phyloP scores from a whole-genome alignment of 2,797 vertebrate genomes.

The Brachymystax lenok region DNA sequence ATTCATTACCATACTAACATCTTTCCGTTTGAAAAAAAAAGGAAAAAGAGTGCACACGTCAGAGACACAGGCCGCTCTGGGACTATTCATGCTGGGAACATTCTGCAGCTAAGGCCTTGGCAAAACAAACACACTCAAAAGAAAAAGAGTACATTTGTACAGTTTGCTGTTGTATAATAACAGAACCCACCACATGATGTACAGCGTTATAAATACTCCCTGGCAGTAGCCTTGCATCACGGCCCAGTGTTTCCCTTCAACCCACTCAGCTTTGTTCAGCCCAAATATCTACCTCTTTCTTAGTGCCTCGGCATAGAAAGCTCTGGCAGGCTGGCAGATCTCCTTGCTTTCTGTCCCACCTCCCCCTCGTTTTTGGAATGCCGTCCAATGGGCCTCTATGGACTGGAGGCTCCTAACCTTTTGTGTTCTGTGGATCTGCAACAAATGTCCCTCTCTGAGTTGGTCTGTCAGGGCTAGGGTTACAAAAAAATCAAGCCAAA shows the following conservation, averaged over 20 bases:
- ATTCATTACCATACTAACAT: not conserved
- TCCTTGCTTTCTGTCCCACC: not conserved
- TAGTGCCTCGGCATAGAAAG: slow-evolving; percentile 16
- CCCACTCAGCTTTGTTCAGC: slow-evolving; percentile 36
- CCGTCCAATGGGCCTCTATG: not conserved
- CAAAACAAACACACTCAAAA: not conserved
- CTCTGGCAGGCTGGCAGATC: slow-evolving; percentile 16
- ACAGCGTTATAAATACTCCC: slow-evolving; percentile 36
- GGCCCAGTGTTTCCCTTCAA: slow-evolving; percentile 40
- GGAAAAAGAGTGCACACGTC: not conserved
- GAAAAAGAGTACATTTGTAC: slow-evolving; percentile 15
- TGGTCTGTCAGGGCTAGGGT: not conserved
- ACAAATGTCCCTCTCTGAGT: not conserved
- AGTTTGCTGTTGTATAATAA: slow-evolving; percentile 34
- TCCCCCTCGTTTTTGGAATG: not conserved
- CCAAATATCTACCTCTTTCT: slow-evolving; percentile 19
- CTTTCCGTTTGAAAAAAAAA: not conserved
- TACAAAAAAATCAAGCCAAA: too few species aligned
- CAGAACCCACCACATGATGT: slow-evolving; percentile 12
- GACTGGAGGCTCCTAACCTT: not conserved
- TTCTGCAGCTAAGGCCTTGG: not conserved
- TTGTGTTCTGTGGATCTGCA: not conserved
- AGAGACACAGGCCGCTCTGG: not conserved
- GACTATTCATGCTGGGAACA: not conserved
- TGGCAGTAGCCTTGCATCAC: slow-evolving; percentile 31